These are phyloP conservation scores for Drosophila kepulauana DNA, from an alignment of 1,140 invertebrate species.

Conservation along the genomic window DNA sequence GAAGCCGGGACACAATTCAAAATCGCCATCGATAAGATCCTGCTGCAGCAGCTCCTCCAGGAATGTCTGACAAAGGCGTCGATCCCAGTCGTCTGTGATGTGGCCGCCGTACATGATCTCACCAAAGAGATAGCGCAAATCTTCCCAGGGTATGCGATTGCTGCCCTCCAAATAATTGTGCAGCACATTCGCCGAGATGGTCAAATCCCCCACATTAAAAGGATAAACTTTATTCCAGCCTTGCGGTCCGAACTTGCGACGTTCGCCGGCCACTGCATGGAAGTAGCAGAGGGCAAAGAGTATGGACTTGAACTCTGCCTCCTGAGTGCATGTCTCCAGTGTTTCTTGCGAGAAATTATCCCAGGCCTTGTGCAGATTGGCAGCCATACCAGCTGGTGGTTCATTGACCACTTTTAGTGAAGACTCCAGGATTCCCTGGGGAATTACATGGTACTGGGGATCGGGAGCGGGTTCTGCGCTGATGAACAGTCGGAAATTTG, in stretches of 20 bases:
- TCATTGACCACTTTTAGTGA: slow-evolving; percentile 99
- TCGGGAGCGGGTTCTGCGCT: slow-evolving; percentile 88
- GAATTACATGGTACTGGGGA: slow-evolving; percentile 87
- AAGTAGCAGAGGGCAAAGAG: slow-evolving; percentile 98
- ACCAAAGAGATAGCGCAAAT: slow-evolving; percentile 96
- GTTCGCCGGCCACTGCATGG: slow-evolving; percentile 96
- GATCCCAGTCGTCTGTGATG: slow-evolving; percentile 98
- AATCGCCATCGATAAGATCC: slow-evolving; percentile 94
- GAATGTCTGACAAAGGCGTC: slow-evolving; percentile 94
- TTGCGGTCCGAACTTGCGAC: slow-evolving; percentile 97
- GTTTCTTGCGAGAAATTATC: slow-evolving; percentile 98
- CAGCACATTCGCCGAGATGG: slow-evolving; percentile 95
- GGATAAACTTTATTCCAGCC: slow-evolving; percentile 97
- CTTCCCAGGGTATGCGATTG: slow-evolving; percentile 95
- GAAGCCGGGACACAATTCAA: slow-evolving; percentile 93
- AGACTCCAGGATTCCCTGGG: slow-evolving; percentile 95
- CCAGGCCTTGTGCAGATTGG: slow-evolving; percentile 97
- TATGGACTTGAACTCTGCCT: slow-evolving; percentile 97
- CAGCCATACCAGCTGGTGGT: slow-evolving; percentile 96
- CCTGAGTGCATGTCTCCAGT: slow-evolving; percentile 96
- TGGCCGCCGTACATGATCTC: slow-evolving; percentile 99
- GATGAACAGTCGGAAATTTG: slow-evolving; percentile 89
- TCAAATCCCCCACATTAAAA: slow-evolving; percentile 95
- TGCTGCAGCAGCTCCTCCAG: slow-evolving; percentile 94
- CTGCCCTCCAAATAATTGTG: slow-evolving; percentile 97